phyloP scores from a whole-genome alignment of 2,888 invertebrate genomes.

The Lithophane ornitopus region DNA sequence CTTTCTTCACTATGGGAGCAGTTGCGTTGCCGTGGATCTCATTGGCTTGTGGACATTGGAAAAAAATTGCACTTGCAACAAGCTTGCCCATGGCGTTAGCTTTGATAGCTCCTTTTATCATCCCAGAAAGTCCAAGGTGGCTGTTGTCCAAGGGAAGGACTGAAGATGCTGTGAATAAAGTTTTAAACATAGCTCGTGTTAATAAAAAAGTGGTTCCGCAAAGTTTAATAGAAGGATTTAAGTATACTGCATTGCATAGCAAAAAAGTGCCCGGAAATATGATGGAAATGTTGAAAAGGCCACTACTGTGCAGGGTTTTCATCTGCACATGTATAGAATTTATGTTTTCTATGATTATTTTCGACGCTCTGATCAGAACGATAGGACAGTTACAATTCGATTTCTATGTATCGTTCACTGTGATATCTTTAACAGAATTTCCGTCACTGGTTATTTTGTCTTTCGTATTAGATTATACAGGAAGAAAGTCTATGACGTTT shows the following conservation, averaged over 20 bases:
- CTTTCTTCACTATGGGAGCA: slow-evolving; percentile 76
- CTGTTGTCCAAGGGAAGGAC: slow-evolving; percentile 78
- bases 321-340: slow-evolving; percentile 76
- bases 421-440: slow-evolving; percentile 81
- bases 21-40: slow-evolving; percentile 80
- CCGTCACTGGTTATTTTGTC: slow-evolving; percentile 79
- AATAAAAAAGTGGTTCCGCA: slow-evolving; percentile 77
- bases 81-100: slow-evolving; percentile 78
- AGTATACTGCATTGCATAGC: slow-evolving; percentile 53
- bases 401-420: slow-evolving; percentile 82
- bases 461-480: slow-evolving; percentile 78
- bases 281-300: slow-evolving; percentile 74
- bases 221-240: slow-evolving; percentile 76
- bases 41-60: slow-evolving; percentile 81
- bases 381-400: slow-evolving; percentile 78
- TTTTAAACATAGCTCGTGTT: slow-evolving; percentile 73
- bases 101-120: slow-evolving; percentile 75
- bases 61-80: slow-evolving; percentile 76
- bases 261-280: slow-evolving; percentile 66
- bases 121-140: slow-evolving; percentile 85
- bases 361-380: slow-evolving; percentile 80
- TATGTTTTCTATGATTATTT: slow-evolving; percentile 76
- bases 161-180: slow-evolving; percentile 77
- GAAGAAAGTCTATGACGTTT: slow-evolving; percentile 77
- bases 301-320: slow-evolving; percentile 75